phyloP scores from a whole-genome alignment of 2,888 invertebrate species.

The Agriotes lineatus region DNA sequence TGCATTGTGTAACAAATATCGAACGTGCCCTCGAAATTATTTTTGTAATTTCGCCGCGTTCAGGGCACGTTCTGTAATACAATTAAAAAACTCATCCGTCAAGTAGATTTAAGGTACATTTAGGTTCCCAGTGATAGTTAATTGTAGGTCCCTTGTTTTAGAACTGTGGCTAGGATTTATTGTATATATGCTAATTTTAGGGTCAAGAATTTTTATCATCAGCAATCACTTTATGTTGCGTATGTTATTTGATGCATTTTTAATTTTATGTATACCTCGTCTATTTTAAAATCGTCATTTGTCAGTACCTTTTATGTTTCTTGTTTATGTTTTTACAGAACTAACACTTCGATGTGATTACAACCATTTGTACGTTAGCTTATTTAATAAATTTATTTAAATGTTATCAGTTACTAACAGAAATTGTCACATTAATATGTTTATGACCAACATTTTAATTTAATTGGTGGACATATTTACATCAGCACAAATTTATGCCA shows the following conservation, averaged over 20 bases:
- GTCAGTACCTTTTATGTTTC: conserved; percentile 1
- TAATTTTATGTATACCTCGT: conserved; percentile 39
- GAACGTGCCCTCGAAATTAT: conserved; percentile 22
- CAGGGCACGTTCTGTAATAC: conserved; percentile 25
- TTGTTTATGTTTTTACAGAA: conserved; percentile 10
- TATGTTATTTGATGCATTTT: conserved; percentile 26
- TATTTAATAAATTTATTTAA: conserved; percentile 10
- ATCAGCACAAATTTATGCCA: conserved; percentile 5
- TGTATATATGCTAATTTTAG: conserved; percentile 38
- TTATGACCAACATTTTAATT: conserved; percentile 4
- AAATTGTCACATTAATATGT: conserved; percentile 7
- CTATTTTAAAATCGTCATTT: conserved; percentile 23
- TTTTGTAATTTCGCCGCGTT: conserved; percentile 30
- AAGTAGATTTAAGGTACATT: conserved; percentile 40
- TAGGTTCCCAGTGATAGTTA: conserved; percentile 50
- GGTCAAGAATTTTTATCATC: conserved; percentile 28
- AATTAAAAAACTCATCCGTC: conserved; percentile 39
- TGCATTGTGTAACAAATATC: conserved; percentile 1
- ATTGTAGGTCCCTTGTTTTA: conserved; percentile 45
- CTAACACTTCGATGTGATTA: conserved; percentile 9
- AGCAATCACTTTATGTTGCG: conserved; percentile 20
- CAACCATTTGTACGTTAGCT: not conserved
- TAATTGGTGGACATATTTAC: conserved; percentile 1
- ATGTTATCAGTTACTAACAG: not conserved
- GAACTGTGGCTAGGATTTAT: conserved; percentile 41